Conservation (phyloP, 2,888 invertebrate species). For the Scrobipalpa costella region DNA sequence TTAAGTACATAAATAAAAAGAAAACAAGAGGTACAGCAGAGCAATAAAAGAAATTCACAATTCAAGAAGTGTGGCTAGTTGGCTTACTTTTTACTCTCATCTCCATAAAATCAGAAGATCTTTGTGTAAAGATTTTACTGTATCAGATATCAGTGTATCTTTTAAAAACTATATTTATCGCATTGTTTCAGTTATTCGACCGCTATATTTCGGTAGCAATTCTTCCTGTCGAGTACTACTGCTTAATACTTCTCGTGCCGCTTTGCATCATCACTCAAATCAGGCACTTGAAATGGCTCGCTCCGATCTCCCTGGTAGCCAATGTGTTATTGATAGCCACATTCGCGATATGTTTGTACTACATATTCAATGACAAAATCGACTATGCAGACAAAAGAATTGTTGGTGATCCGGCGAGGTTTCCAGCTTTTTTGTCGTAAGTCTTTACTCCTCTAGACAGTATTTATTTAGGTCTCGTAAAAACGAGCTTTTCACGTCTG, state of each 20-base stretch:
- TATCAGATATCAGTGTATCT: too few species aligned
- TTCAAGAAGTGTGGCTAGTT: too few species aligned
- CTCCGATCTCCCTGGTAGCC: slow-evolving; percentile 93
- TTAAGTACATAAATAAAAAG: too few species aligned
- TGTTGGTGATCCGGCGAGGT: slow-evolving; percentile 75
- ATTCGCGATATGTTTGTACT: slow-evolving; percentile 90
- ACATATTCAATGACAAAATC: slow-evolving; percentile 83
- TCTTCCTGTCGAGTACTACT: slow-evolving; percentile 66
- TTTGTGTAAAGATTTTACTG: too few species aligned
- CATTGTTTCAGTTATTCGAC: slow-evolving; percentile 66
- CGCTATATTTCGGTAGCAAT: slow-evolving; percentile 54
- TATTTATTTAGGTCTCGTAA: too few species aligned
- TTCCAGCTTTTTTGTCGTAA: slow-evolving; percentile 92
- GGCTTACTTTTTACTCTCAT: too few species aligned
- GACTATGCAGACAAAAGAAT: slow-evolving; percentile 72
- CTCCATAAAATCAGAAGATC: too few species aligned
- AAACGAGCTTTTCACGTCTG: too few species aligned
- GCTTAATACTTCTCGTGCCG: slow-evolving; percentile 62
- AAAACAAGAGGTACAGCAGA: too few species aligned
- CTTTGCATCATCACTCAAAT: slow-evolving; percentile 77
- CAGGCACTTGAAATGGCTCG: slow-evolving; percentile 89
- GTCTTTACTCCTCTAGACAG: slow-evolving; percentile 41
- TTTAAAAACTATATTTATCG: not conserved
- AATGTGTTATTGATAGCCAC: slow-evolving; percentile 89
- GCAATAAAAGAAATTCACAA: too few species aligned